Evolutionary conservation across 2,113 vertebrate species (phyloP), one percentile per base, ranked within the genome.

Genomic region (Lipotes vexillifer): DNA sequence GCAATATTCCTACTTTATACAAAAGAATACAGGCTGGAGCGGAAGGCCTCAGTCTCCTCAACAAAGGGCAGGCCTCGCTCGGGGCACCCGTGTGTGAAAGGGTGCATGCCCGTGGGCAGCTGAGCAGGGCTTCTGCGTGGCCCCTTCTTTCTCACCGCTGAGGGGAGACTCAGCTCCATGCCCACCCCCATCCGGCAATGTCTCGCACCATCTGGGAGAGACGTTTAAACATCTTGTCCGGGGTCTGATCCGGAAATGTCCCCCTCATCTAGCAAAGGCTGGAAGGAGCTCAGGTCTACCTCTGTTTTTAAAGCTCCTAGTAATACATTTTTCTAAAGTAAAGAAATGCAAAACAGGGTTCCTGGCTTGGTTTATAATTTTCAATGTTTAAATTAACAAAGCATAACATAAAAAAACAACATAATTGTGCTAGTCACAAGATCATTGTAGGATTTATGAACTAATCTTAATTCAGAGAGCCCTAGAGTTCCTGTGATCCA

Each of bases 81-180:
- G 1, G 69, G 27, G 59, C 18, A 57, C 38, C 72, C 6, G 9
- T 13, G 23, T 13, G n/a, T 72, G 41, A 41, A 41, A 82, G 27
- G 4, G 1, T 17, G 0, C 7, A 2, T 0, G 5, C 18, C 29
- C 17, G 3, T 1, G 8, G 41, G 36, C 13, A 27, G 69, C 8
- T 20, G 68, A 15, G 4, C n/a, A 29, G 44, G 57, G 31, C 33
- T 72, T 13, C 77, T 61, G 8, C 14, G 8, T 38, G 36, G 29
- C 6, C n/a, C 38, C 68, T 36, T 33, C 18, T 15, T 36, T 27
- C 33, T 55, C 59, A 27, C 3, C 1, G 6, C 65, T 49, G 36
- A 65, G 6, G 59, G 68, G 31, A 57, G 29, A 36, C 11, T n/a
- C 17, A 38, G 46, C n/a, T 68, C 31, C 71, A 8, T 1, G 33